Percentiles rank a stretch among this genome's conserved stretches.
phyloP scores from a whole-genome alignment of 2,888 invertebrate genomes.

The Tridacna gigas region DNA sequence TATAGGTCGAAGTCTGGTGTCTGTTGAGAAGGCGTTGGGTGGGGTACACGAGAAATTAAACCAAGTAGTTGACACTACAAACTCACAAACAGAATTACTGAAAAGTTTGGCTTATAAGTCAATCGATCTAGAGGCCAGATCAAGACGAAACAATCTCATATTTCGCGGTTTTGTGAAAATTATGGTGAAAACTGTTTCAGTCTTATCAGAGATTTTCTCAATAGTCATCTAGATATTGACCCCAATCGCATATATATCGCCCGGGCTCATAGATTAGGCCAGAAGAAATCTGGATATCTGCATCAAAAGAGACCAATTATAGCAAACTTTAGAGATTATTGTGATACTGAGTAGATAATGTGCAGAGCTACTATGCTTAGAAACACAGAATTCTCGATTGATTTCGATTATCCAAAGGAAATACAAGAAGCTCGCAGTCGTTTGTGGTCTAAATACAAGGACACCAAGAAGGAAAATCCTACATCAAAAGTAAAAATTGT shows the following conservation, averaged over 20 bases:
- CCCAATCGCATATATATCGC: not conserved
- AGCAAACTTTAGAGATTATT: slow-evolving; percentile 8
- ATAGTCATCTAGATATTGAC: no score
- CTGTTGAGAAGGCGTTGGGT: slow-evolving; percentile 9
- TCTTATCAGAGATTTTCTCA: not conserved
- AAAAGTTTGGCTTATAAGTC: slow-evolving; percentile 12
- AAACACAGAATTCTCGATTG: slow-evolving; percentile 10
- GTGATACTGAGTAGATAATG: slow-evolving; percentile 1
- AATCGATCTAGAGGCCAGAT: slow-evolving; percentile 2
- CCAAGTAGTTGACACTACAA: slow-evolving; percentile 14
- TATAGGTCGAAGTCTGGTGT: slow-evolving; percentile 3
- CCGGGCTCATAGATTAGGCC: slow-evolving; percentile 6
- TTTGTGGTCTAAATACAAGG: no score
- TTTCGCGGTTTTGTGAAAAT: slow-evolving; percentile 5
- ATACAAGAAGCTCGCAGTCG: no score
- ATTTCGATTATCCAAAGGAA: slow-evolving; percentile 12
- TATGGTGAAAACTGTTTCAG: slow-evolving; percentile 1
- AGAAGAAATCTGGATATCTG: not conserved
- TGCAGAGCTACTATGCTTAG: not conserved
- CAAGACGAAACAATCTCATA: no score
- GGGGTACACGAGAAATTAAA: slow-evolving; percentile 2
- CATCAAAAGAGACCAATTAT: slow-evolving; percentile 7
- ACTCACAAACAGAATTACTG: not conserved
- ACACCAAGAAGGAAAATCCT: no score
- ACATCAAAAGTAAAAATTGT: no score